Evolutionary conservation across 1,140 invertebrate species (phyloP), one percentile per base, ranked within the genome.

Genomic region (Eriosoma lanigerum): DNA sequence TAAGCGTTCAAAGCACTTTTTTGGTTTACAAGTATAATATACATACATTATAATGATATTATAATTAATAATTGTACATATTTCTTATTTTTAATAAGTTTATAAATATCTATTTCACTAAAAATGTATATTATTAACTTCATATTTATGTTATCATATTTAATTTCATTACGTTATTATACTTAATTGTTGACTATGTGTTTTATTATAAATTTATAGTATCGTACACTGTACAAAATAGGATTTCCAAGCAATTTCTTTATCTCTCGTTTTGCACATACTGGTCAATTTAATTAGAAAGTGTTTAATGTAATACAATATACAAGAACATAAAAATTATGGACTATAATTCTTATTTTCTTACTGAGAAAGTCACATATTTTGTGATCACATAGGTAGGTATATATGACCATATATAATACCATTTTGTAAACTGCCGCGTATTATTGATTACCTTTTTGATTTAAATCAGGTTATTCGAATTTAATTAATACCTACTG

Each of bases 201-300:
- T 72, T 26, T 50, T 46, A 29, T 26, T 24, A 29, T 72, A 26
- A 15, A 1, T 50, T 46, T n/a, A n/a, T n/a, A 26, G 46, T 50
- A 50, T 70, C 29, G 21, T 50, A 50, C 24, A n/a, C 8, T 38
- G 32, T 50, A 50, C 24, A n/a, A 50, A 70, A 70, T 21, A 70
- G 66, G 68, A 26, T 46, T 72, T 15, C 24, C 26, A 12, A 29
- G 21, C 21, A 78, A 24, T 78, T 78, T 62, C 75, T 46, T 62
- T 62, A 46, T 76, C 32, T 58, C 72, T 44, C 72, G 29, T 62
- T 78, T 78, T 44, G 75, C 24, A 26, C 54, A 48, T 56, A 78
- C 75, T 44, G 56, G 75, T 78, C 75, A 62, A 24, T 78, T 78
- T 78, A 60, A 60, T 78, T 78, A 62, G 75, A 78, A 78, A 78